These are phyloP conservation scores for Scaptomyza flava DNA, from an alignment of 2,888 invertebrate genomes.

Conservation along the genomic window DNA sequence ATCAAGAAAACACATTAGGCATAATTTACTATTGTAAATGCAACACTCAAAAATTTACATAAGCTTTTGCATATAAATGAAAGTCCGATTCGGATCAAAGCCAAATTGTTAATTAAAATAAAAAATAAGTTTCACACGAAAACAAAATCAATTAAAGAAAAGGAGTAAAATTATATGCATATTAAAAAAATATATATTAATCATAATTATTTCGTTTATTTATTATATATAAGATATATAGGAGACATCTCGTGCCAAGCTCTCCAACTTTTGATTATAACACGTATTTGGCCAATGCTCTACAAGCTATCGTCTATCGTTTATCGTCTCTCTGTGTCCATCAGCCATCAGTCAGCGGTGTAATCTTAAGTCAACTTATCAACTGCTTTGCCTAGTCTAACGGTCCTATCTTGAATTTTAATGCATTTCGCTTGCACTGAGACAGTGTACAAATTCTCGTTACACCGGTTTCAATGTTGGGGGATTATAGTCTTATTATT, in stretches of 20 bases:
- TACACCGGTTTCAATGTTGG: slow-evolving; percentile 53
- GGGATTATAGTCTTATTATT: slow-evolving; percentile 22
- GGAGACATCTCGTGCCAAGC: background rate
- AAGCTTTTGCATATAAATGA: background rate
- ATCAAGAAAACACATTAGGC: background rate
- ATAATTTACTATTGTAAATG: background rate
- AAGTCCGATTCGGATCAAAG: background rate
- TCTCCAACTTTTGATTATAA: background rate
- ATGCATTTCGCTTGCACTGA: slow-evolving; percentile 23
- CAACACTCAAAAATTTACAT: background rate
- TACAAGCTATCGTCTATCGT: background rate
- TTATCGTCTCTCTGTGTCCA: background rate
- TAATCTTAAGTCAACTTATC: slow-evolving; percentile 16
- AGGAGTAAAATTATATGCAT: background rate
- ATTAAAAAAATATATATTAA: background rate
- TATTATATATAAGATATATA: background rate
- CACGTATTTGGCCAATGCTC: background rate
- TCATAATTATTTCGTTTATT: background rate
- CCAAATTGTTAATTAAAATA: background rate
- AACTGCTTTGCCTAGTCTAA: slow-evolving; percentile 9
- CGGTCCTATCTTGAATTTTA: slow-evolving; percentile 25
- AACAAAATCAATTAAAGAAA: background rate
- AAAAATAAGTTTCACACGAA: background rate
- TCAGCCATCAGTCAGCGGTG: background rate
- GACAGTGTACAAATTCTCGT: slow-evolving; percentile 52